These are phyloP conservation scores for Dioctria rufipes DNA, from an alignment of 2,888 invertebrate genomes.

Conservation along the genomic window DNA sequence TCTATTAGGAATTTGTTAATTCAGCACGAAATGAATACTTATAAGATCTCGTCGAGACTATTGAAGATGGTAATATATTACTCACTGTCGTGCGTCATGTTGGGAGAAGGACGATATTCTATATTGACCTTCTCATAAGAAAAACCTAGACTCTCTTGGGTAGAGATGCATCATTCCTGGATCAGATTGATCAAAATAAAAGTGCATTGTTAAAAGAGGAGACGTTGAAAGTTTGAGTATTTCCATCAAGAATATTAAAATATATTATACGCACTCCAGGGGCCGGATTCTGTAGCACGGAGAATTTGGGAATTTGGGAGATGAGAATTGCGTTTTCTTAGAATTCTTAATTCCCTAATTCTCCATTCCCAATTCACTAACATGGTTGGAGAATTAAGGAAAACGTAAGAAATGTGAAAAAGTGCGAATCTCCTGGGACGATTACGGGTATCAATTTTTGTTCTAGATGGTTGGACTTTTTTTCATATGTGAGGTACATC, in stretches of 20 bases:
- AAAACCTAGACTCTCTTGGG: background rate
- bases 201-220: background rate
- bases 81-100: background rate
- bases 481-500: no score
- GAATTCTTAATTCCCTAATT: no score
- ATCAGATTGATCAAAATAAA: background rate
- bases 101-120: background rate
- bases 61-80: background rate
- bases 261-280: background rate
- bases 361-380: no score
- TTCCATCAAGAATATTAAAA: background rate
- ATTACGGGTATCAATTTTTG: no score
- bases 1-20: background rate
- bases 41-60: slow-evolving; percentile 1
- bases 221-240: background rate
- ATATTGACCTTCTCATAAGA: background rate
- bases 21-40: background rate
- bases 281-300: no score
- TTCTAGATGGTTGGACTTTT: no score
- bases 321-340: no score
- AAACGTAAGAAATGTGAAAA: no score
- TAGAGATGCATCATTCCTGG: background rate
- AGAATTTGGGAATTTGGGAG: no score
- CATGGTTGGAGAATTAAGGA: no score
- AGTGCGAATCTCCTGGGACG: no score